These are phyloP conservation scores for Magallana ariakensis DNA, from an alignment of 1,140 invertebrate genomes.

Conservation along the genomic window DNA sequence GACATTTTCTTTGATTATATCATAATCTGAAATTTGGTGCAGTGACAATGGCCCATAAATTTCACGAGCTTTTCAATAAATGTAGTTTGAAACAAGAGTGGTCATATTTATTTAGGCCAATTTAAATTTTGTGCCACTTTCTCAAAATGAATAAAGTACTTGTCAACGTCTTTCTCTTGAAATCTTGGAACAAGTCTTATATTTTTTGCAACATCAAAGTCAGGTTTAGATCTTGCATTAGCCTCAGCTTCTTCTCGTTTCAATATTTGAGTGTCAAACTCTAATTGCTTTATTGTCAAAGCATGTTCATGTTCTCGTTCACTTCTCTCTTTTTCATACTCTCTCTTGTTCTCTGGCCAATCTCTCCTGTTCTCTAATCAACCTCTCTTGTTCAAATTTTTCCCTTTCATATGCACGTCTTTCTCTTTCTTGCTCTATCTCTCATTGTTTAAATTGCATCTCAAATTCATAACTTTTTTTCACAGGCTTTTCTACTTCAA, in stretches of 20 bases:
- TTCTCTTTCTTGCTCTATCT: too few relatives aligned
- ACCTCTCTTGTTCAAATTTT: too few relatives aligned
- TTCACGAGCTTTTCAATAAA: slow-evolving; percentile 52
- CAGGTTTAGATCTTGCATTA: too few relatives aligned
- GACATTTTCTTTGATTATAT: slow-evolving; percentile 53
- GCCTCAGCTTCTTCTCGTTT: too few relatives aligned
- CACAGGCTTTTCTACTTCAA: too few relatives aligned
- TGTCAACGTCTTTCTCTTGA: slow-evolving; percentile 60
- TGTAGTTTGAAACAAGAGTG: slow-evolving; percentile 54
- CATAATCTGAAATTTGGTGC: slow-evolving; percentile 54
- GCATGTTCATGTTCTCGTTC: slow-evolving; percentile 5
- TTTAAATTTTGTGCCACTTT: slow-evolving; percentile 57
- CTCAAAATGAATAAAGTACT: slow-evolving; percentile 63
- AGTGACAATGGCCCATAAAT: slow-evolving; percentile 45
- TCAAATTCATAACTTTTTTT: too few relatives aligned
- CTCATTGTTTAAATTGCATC: too few relatives aligned
- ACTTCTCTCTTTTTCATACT: neutral
- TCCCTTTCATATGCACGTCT: too few relatives aligned
- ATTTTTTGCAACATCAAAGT: too few relatives aligned
- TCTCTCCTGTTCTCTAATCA: too few relatives aligned
- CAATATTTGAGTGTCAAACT: neutral
- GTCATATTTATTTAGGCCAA: slow-evolving; percentile 50
- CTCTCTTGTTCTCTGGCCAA: too few relatives aligned
- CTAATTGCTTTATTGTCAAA: slow-evolving; percentile 2
- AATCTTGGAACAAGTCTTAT: slow-evolving; percentile 57